phyloP scores from a whole-genome alignment of 2,888 invertebrate species.

The Chloromyia formosa region DNA sequence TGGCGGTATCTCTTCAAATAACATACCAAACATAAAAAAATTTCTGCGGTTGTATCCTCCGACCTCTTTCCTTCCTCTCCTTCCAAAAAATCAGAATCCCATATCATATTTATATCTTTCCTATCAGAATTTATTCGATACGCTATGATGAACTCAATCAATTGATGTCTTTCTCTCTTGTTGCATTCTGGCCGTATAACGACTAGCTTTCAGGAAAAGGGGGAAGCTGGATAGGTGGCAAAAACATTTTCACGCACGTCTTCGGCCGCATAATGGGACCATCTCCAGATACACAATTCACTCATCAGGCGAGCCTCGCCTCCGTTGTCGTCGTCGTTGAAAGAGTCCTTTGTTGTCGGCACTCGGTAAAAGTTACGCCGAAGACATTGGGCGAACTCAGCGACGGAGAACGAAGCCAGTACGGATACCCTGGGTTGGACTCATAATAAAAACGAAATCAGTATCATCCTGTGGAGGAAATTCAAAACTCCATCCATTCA shows the following conservation, averaged over 20 bases:
- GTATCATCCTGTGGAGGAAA: conserved; percentile 22
- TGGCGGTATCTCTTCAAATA: too few species aligned
- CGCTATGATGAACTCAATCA: conserved; percentile 49
- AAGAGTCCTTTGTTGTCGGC: conserved; percentile 1
- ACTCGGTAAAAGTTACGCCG: not conserved
- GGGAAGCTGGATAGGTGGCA: not conserved
- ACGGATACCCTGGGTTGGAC: not conserved
- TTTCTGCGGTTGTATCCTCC: not conserved
- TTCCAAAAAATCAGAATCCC: not conserved
- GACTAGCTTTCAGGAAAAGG: not conserved
- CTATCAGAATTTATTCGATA: conserved; percentile 48
- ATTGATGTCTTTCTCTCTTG: conserved; percentile 47
- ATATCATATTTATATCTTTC: conserved; percentile 43
- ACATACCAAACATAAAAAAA: not conserved
- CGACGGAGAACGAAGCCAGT: too few species aligned
- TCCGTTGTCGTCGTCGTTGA: not conserved
- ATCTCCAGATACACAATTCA: not conserved
- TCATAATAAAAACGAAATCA: conserved; percentile 28
- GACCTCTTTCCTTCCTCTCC: not conserved
- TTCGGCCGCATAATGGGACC: conserved; percentile 26
- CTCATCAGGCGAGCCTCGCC: conserved; percentile 5
- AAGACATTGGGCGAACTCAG: not conserved
- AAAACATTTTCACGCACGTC: conserved; percentile 30
- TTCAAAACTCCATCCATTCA: conserved; percentile 32
- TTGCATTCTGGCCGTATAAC: conserved; percentile 17